Conservation (phyloP, 2,888 invertebrate genomes). For the Sminthurinus aureus region DNA sequence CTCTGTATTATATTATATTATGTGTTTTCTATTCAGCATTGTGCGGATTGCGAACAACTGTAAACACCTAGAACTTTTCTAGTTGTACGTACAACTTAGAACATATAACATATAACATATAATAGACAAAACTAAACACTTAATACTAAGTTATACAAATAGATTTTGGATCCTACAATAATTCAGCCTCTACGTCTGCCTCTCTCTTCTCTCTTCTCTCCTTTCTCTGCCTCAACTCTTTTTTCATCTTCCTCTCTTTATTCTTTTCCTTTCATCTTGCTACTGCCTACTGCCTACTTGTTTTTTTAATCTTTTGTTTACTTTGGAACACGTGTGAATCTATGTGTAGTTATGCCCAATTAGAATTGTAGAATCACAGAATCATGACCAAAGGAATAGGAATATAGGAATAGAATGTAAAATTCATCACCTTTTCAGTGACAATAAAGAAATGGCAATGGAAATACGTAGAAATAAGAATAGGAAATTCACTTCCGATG, state of each 20-base stretch:
- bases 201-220: too few species aligned
- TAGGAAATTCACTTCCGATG: slow-evolving; percentile 4
- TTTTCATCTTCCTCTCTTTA: background rate
- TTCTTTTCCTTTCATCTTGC: background rate
- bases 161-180: too few species aligned
- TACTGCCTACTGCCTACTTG: background rate
- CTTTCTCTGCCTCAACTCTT: too few species aligned
- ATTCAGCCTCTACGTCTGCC: too few species aligned
- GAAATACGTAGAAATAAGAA: background rate
- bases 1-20: too few species aligned
- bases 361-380: slow-evolving; percentile 17
- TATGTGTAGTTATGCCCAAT: slow-evolving; percentile 15
- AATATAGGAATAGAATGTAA: too few species aligned
- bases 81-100: background rate
- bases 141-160: background rate
- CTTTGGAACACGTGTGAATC: slow-evolving; percentile 20
- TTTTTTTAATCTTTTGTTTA: background rate
- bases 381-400: background rate
- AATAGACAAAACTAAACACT: background rate
- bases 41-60: background rate
- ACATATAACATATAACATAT: background rate
- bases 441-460: background rate
- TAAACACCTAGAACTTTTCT: too few species aligned
- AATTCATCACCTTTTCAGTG: background rate
- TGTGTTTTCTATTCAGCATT: too few species aligned